phyloP scores from a whole-genome alignment of 2,888 invertebrate species.

The Eudemis profundana region DNA sequence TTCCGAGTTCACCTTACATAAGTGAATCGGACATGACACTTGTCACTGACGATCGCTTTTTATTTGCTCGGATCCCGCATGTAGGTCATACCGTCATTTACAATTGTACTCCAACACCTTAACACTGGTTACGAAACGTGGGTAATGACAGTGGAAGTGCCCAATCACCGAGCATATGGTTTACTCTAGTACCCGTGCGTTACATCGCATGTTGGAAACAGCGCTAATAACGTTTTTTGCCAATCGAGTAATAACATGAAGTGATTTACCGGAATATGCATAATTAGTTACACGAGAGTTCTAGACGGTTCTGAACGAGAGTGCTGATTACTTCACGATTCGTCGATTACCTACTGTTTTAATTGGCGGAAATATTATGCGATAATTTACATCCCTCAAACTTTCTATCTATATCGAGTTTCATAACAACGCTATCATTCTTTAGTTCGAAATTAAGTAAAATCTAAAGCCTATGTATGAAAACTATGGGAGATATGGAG shows the following conservation, averaged over 20 bases:
- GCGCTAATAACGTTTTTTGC: constrained; percentile 31
- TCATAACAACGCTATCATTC: not conserved
- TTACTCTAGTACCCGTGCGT: constrained; percentile 1
- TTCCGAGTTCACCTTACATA: constrained; percentile 26
- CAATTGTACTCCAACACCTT: constrained; percentile 39
- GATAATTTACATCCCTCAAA: constrained; percentile 10
- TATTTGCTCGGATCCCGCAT: constrained; percentile 32
- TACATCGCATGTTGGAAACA: constrained; percentile 35
- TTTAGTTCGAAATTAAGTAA: no score
- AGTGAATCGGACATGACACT: constrained; percentile 18
- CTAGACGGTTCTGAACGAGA: constrained; percentile 30
- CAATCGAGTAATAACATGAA: constrained; percentile 33
- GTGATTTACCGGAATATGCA: constrained; percentile 33
- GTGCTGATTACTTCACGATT: constrained; percentile 29
- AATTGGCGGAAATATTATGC: constrained; percentile 34
- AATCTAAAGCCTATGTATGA: no score
- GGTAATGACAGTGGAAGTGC: constrained; percentile 46
- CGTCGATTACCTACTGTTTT: constrained; percentile 5
- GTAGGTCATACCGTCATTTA: constrained; percentile 37
- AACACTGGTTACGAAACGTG: constrained; percentile 46
- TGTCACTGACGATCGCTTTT: constrained; percentile 38
- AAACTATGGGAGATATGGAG: no score
- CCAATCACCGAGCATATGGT: constrained; percentile 29
- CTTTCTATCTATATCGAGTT: constrained; percentile 4
- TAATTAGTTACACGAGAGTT: constrained; percentile 37